These are phyloP conservation scores for Xylocampa areola DNA, from an alignment of 2,888 invertebrate genomes.

Conservation along the genomic window DNA sequence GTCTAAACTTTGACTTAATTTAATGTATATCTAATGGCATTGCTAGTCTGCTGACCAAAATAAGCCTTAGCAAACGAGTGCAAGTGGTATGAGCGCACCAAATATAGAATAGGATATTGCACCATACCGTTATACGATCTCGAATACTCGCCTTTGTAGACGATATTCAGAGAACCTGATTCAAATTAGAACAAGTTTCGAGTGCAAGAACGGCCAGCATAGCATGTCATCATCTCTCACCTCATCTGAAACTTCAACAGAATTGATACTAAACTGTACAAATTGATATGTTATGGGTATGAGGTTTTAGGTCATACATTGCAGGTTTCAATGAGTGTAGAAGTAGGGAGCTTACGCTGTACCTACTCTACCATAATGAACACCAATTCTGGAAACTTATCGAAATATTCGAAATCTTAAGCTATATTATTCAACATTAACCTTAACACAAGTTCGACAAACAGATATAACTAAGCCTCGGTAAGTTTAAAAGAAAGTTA, in stretches of 20 bases:
- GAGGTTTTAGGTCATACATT: slow-evolving; percentile 28
- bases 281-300: slow-evolving; percentile 24
- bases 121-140: slow-evolving; percentile 59
- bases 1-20: slow-evolving; percentile 17
- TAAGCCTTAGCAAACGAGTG: slow-evolving; percentile 41
- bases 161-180: slow-evolving; percentile 26
- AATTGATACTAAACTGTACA: slow-evolving; percentile 19
- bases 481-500: no score
- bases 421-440: no score
- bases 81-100: slow-evolving; percentile 48
- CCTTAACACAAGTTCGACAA: no score
- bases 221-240: slow-evolving; percentile 39
- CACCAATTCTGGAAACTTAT: no score
- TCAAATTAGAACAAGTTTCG: slow-evolving; percentile 31
- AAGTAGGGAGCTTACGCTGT: no score
- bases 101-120: slow-evolving; percentile 62
- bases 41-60: slow-evolving; percentile 47
- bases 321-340: neutral
- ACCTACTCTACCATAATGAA: no score
- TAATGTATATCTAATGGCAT: slow-evolving; percentile 21
- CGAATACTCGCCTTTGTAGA: slow-evolving; percentile 43
- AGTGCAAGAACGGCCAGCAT: slow-evolving; percentile 21
- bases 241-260: no score
- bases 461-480: no score
- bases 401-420: no score